These are phyloP conservation scores for Arnoldichthys spilopterus DNA, from an alignment of 2,797 vertebrate species.

Conservation along the genomic window DNA sequence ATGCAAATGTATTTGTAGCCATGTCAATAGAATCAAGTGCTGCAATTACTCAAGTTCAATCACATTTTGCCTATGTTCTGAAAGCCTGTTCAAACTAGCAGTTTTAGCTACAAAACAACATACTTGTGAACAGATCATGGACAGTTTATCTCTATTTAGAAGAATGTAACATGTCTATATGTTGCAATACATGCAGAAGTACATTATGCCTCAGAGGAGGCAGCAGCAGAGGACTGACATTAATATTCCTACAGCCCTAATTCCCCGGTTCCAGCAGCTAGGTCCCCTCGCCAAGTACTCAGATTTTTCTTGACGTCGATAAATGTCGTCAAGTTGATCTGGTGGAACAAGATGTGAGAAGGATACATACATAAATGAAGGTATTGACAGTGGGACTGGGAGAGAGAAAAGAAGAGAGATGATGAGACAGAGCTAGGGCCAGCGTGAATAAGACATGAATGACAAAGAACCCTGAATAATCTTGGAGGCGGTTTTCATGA, in stretches of 20 bases:
- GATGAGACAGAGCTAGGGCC: constrained; percentile 10
- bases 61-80: not conserved
- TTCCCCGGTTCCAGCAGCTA: constrained; percentile 19
- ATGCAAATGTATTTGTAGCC: no score
- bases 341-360: constrained; percentile 41
- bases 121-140: not conserved
- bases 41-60: no score
- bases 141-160: not conserved
- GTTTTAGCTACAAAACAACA: not conserved
- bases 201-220: constrained; percentile 15
- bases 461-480: constrained; percentile 53
- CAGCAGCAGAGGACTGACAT: not conserved
- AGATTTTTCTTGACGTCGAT: constrained; percentile 47
- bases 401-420: constrained; percentile 15
- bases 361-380: constrained; percentile 50
- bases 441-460: constrained; percentile 50
- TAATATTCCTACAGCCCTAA: constrained; percentile 15
- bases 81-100: not conserved
- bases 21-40: no score
- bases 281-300: constrained; percentile 10
- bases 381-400: constrained; percentile 16
- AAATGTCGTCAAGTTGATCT: constrained; percentile 36
- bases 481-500: constrained; percentile 5
- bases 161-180: not conserved
- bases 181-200: constrained; percentile 4